Base-by-base conservation (phyloP, 2,797 vertebrate genomes). In the Zalophus californianus region DNA sequence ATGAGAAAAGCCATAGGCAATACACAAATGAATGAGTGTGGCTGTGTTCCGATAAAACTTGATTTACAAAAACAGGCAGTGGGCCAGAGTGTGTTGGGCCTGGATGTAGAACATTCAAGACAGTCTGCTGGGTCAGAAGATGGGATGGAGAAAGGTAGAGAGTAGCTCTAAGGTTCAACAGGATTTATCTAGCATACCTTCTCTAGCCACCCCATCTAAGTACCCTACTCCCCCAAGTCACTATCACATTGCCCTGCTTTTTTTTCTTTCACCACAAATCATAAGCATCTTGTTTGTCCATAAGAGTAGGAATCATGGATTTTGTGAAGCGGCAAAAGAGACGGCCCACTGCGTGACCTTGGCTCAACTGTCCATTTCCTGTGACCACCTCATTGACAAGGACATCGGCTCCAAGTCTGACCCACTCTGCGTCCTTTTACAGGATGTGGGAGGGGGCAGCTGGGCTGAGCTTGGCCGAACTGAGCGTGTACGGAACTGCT, bases 391-490 rank as follows among this genome's bases (percentile, higher is more conserved):
- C 73, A 98, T 99, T 97, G 99, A 99, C 98, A 99, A 99, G 98
- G 99, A 99, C 98, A 97, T 99, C 13, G 98, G 99, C 8, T 99
- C 99, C 32, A 99, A 99, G 94, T 99, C 99, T 0, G 99, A 99
- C 89, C 99, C 99, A 0, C 98, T 99, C 56, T 99, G 99, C n/a
- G 99, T 99, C n/a, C 98, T 99, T 97, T 99, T 99, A 50, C 99
- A 99, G 98, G 99, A 98, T 73, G 88, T 98, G 21, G 99, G 99
- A 25, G 98, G 98, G 8, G 99, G 99, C 91, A 98, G 38, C 2
- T 99, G 99, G 99, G 98, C 97, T 1, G 99, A 99, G 99, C 91
- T 99, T 72, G 98, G 98, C 95, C 99, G 99, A 35, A 99, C 99
- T 0, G 99, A 99, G 97, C 98, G 72, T 66, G 56, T 99, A 90